These are phyloP conservation scores for Sternarchorhynchus goeldii DNA, from an alignment of 2,797 vertebrate species.

Conservation along the genomic window DNA sequence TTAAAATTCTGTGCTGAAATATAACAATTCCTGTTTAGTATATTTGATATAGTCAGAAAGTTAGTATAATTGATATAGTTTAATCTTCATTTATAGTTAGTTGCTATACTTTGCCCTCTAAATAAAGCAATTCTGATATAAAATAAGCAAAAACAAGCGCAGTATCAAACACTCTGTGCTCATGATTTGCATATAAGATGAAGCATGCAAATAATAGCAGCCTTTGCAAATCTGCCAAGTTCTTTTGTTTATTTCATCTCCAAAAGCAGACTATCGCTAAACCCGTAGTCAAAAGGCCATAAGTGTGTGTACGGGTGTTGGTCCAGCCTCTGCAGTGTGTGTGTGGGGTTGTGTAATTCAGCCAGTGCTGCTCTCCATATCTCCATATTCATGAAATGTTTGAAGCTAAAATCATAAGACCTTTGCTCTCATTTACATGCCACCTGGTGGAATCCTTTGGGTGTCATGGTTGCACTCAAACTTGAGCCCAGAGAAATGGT, in stretches of 20 bases:
- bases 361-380: too few relatives aligned
- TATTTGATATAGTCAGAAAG: neutral
- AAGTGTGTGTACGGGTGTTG: neutral
- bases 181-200: constrained; percentile 42
- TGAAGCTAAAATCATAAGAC: constrained; percentile 6
- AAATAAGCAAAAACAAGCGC: constrained; percentile 41
- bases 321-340: neutral
- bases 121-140: neutral
- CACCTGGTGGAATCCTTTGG: constrained; percentile 44
- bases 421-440: constrained; percentile 27
- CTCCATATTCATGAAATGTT: neutral
- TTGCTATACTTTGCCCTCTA: neutral
- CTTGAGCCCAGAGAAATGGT: constrained; percentile 45
- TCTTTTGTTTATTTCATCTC: constrained; percentile 11
- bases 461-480: constrained; percentile 35
- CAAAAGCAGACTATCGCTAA: neutral
- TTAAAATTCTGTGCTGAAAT: neutral
- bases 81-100: neutral
- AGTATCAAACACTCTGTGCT: constrained; percentile 1
- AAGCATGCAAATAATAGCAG: constrained; percentile 37
- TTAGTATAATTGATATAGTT: neutral
- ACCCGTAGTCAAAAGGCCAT: neutral
- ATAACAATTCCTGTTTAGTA: too few relatives aligned
- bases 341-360: neutral
- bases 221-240: constrained; percentile 32